Conservation (phyloP, 2,113 vertebrate species). For the Acanthisitta chloris region DNA sequence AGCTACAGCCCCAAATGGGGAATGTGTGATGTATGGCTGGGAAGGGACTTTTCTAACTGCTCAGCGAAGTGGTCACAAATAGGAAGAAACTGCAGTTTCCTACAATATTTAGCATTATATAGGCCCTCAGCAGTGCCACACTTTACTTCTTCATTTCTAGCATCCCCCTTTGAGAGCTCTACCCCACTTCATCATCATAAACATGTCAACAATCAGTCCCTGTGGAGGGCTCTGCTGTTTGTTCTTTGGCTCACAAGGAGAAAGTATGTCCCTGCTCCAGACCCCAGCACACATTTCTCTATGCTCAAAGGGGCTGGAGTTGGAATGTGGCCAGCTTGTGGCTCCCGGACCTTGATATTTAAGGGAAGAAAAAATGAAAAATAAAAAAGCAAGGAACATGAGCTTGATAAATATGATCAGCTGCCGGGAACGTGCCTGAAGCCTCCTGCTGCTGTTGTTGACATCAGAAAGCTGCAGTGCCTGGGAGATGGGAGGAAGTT, state of each 20-base stretch:
- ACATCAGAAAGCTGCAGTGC: background rate
- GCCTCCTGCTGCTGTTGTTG: constrained; percentile 54
- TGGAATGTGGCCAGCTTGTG: constrained; percentile 31
- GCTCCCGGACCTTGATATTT: background rate
- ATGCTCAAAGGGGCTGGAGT: constrained; percentile 21
- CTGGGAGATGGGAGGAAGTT: background rate
- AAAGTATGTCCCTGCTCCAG: constrained; percentile 50
- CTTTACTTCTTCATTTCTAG: constrained; percentile 65
- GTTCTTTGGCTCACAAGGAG: constrained; percentile 54
- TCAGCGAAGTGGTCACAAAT: constrained; percentile 12
- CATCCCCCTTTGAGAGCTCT: constrained; percentile 57
- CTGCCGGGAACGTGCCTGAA: constrained; percentile 51
- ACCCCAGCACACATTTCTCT: constrained; percentile 46
- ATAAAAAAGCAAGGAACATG: background rate
- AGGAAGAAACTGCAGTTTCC: constrained; percentile 63
- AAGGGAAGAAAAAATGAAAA: background rate
- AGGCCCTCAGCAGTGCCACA: constrained; percentile 62
- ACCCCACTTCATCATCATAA: constrained; percentile 75
- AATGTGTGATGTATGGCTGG: constrained; percentile 18
- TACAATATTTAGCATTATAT: constrained; percentile 59
- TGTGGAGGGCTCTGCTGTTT: constrained; percentile 51
- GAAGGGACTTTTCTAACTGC: constrained; percentile 17
- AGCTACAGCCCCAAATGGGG: background rate
- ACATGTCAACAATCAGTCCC: constrained; percentile 69
- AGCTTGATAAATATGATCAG: constrained; percentile 49